Evolutionary conservation across 2,113 vertebrate genomes (phyloP).

Genomic region (Halcyon senegalensis): DNA sequence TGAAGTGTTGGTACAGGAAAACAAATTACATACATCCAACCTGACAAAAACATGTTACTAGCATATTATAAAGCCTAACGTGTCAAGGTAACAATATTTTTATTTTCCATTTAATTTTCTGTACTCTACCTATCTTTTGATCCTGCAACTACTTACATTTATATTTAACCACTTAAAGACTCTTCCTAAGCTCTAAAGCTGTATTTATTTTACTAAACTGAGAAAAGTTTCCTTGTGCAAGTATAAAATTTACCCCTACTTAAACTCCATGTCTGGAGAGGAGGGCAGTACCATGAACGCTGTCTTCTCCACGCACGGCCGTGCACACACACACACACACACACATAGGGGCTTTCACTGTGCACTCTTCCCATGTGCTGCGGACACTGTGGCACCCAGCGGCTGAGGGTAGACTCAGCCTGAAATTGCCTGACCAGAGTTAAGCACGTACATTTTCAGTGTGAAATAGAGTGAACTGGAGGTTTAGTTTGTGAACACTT

Average conservation of each 20-base stretch:
- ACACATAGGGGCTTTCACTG: neutral
- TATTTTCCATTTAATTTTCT: neutral
- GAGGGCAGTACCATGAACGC: neutral
- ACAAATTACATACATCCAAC: neutral
- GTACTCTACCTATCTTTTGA: neutral
- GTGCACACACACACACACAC: fast-evolving
- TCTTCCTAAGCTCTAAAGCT: neutral
- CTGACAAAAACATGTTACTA: neutral
- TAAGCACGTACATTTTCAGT: neutral
- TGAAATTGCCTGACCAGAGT: neutral
- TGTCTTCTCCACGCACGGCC: neutral
- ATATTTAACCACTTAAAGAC: neutral
- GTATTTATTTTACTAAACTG: neutral
- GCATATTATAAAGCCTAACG: neutral
- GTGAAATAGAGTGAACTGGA: neutral
- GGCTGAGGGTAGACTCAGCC: neutral
- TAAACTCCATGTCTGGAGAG: neutral
- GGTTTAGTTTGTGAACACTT: neutral
- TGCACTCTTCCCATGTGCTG: fast-evolving
- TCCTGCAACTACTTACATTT: neutral
- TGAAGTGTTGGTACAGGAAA: neutral
- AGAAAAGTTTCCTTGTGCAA: neutral
- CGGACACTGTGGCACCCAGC: fast-evolving
- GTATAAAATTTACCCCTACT: neutral
- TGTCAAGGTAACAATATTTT: neutral